Evolutionary conservation across 1,140 invertebrate species (phyloP).

Genomic region (Araneus ventricosus): DNA sequence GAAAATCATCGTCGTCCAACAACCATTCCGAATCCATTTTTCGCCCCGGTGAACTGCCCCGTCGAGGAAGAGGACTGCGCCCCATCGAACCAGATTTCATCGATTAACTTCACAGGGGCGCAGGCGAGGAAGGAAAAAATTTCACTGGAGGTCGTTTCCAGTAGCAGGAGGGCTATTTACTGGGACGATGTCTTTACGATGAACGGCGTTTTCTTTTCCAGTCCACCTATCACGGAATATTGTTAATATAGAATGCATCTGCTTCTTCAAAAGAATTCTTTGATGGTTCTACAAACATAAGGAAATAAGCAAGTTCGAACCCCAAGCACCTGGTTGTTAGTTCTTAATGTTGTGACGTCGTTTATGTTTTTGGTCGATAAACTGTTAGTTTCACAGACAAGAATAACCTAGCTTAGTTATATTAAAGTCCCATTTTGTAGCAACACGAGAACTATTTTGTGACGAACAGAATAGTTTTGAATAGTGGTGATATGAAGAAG

Average conservation of each 20-base stretch:
- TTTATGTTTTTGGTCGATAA: too few species aligned
- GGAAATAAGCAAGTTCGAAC: neutral
- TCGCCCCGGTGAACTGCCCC: neutral
- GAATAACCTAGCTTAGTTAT: too few species aligned
- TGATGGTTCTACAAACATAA: neutral
- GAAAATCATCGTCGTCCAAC: conserved; percentile 24
- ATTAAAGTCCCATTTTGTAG: too few species aligned
- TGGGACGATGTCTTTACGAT: neutral
- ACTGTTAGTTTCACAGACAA: too few species aligned
- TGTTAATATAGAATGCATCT: neutral
- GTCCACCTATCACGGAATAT: neutral
- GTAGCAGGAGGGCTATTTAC: neutral
- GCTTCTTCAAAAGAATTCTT: neutral
- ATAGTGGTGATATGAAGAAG: too few species aligned
- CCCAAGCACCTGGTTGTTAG: too few species aligned
- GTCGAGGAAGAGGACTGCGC: neutral
- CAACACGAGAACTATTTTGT: too few species aligned
- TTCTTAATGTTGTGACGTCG: too few species aligned
- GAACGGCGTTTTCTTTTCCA: neutral
- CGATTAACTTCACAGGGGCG: neutral
- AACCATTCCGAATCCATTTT: conserved; percentile 31
- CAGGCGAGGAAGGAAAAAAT: neutral
- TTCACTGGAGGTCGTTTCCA: neutral
- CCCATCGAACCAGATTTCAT: conserved; percentile 15
- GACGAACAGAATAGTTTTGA: too few species aligned